phyloP scores from a whole-genome alignment of 2,797 vertebrate genomes.

The Fratercula arctica region DNA sequence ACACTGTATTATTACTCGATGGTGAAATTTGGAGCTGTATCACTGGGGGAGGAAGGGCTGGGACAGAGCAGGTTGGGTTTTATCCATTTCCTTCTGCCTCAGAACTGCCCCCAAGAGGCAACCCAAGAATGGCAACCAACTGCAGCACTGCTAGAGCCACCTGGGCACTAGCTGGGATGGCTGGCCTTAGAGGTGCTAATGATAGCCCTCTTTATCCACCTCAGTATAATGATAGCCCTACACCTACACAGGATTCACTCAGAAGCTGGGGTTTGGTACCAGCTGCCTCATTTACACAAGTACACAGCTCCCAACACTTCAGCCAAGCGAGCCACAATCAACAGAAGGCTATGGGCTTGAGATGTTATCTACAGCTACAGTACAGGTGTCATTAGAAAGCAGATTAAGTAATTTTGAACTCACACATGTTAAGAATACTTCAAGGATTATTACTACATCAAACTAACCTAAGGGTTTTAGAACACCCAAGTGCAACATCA shows the following conservation, averaged over 20 bases:
- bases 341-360: not conserved
- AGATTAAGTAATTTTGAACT: not conserved
- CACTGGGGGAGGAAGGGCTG: not conserved
- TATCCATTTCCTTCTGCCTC: not conserved
- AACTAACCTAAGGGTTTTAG: not conserved
- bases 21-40: not conserved
- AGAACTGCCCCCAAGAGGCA: not conserved
- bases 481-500: not conserved
- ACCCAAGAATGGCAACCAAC: not conserved
- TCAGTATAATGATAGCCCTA: not conserved
- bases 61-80: not conserved
- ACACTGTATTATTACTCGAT: not conserved
- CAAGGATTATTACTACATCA: not conserved
- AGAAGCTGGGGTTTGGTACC: not conserved
- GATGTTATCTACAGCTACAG: not conserved
- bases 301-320: not conserved
- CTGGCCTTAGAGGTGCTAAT: not conserved
- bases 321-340: not conserved
- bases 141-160: not conserved
- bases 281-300: not conserved
- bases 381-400: not conserved
- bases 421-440: not conserved
- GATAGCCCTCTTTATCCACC: not conserved
- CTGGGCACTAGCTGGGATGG: not conserved
- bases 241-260: not conserved